Base-by-base conservation (phyloP, 1,140 invertebrate species). In the Drosophila pseudoananassae region DNA sequence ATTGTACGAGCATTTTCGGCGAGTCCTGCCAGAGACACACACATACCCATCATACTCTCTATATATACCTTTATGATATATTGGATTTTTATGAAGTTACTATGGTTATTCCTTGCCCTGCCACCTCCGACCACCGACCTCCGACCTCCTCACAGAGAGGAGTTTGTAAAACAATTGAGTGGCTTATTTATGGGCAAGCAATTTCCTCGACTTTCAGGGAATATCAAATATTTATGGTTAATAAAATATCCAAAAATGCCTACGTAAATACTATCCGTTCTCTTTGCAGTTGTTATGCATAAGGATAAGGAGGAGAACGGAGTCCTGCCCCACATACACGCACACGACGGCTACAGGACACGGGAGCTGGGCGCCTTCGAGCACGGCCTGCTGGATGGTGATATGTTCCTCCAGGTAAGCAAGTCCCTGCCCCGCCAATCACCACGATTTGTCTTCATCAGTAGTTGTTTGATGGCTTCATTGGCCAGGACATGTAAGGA, bases 401-500 rank as follows among this genome's bases (percentile, higher is more conserved):
- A 98, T 93, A 97, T 98, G 95, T 98, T 98, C 93, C 94, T 98
- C 79, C 97, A 98, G 96, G 97, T 98, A 93, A 94, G 91, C 85
- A 6, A 4, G 20, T 3, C 17, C 23, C 40, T 8, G 3, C 33
- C 14, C 31, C 20, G 7, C n/a, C 56, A 61, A 40, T 60, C 38
- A 31, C 46, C 52, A 46, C 78, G 46, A 88, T 88, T 88, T 76
- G 79, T 87, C 83, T 87, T 87, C 78, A 87, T 88, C 78, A 88
- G 77, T 58, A 29, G 40, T 27, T 63, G 14, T 47, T 75, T 88
- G 65, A 76, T 83, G 76, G 75, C 64, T 77, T 71, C 38, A 76
- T 72, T 88, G 77, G 70, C 71, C 81, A 88, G 78, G 31, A 29
- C 14, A 25, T n/a, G 7, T 27, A 27, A 7, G 23, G 23, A n/a